Evolutionary conservation across 2,113 vertebrate species (phyloP).

Genomic region (Odocoileus virginianus): DNA sequence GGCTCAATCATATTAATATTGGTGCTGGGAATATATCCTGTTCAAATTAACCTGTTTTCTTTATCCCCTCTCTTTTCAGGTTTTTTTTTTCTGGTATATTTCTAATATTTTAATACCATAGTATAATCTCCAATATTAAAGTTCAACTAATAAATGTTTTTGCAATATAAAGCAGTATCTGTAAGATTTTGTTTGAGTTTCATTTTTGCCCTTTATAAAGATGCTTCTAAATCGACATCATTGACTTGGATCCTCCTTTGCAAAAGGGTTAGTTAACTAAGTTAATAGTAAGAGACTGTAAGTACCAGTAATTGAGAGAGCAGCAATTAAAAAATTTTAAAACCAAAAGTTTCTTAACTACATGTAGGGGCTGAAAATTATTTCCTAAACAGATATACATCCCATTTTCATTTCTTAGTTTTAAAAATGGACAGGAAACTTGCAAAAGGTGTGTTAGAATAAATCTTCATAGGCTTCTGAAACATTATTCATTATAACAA

Average conservation of each 20-base stretch:
- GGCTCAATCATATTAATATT: slow-evolving; percentile 59
- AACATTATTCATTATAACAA: slow-evolving; percentile 41
- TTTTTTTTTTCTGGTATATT: slow-evolving; percentile 1
- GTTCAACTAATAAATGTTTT: slow-evolving; percentile 4
- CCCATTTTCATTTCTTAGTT: slow-evolving; percentile 13
- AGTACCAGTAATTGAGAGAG: background rate
- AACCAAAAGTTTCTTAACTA: background rate
- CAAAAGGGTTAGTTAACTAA: background rate
- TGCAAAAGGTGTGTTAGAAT: background rate
- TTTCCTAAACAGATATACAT: slow-evolving; percentile 30
- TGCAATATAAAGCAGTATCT: background rate
- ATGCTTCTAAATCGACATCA: background rate
- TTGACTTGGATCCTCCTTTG: background rate
- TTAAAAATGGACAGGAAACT: slow-evolving; percentile 27
- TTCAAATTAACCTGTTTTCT: slow-evolving; percentile 60
- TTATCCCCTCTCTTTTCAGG: background rate
- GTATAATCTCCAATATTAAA: background rate
- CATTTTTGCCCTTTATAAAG: background rate
- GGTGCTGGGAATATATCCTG: slow-evolving; percentile 30
- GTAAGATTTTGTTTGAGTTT: slow-evolving; percentile 17
- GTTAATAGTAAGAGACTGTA: background rate
- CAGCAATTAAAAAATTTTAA: background rate
- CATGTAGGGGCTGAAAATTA: background rate
- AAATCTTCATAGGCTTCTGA: slow-evolving; percentile 28
- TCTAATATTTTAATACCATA: slow-evolving; percentile 37